Base-by-base conservation (phyloP, 2,888 invertebrate species). In the Cephonodes hylas region DNA sequence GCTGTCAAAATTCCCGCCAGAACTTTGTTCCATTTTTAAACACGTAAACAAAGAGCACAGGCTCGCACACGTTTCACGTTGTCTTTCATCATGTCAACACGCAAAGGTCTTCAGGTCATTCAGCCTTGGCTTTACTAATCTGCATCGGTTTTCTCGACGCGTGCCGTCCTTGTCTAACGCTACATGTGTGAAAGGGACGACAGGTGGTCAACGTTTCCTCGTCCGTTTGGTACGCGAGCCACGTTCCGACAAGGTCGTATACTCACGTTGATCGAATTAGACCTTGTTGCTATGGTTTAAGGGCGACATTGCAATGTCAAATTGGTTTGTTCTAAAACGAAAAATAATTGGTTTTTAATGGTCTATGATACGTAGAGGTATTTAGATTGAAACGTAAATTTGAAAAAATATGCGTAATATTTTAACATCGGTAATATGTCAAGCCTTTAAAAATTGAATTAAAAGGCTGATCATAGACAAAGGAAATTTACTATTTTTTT, bases 61-160 rank as follows among this genome's bases (percentile, higher is more conserved):
- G 4, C 53, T 18, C 27, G 0, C 15, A 18, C 27, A 31, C 25
- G 53, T 53, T 3, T 4, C 3, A 7, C 18, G 2, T 45, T 22
- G 22, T 44, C 20, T 18, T 7, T 18, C 3, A 5, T 45, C 25
- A 53, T 53, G 53, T 53, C 53, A 53, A 53, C 53, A 53, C n/a
- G 27, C 46, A 27, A 53, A 53, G 53, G 53, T 59, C 59, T 20
- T 44, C 45, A 44, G 27, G 59, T 45, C 59, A 44, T 59, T 44
- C 23, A 27, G 42, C 59, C 59, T 59, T 58, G 59, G 23, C 46
- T 46, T 31, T 42, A 25, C 20, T n/a, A 44, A 22, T 59, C 15
- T 1, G 44, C 1, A 15, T 42, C n/a, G 23, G 27, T 31, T 27
- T 53, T 27, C 18, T 27, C 27, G 18, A 31, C 8, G 8, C 48